Evolutionary conservation across 2,888 invertebrate species (phyloP), one percentile per base, ranked within the genome.

Genomic region (Polydrusus cervinus): DNA sequence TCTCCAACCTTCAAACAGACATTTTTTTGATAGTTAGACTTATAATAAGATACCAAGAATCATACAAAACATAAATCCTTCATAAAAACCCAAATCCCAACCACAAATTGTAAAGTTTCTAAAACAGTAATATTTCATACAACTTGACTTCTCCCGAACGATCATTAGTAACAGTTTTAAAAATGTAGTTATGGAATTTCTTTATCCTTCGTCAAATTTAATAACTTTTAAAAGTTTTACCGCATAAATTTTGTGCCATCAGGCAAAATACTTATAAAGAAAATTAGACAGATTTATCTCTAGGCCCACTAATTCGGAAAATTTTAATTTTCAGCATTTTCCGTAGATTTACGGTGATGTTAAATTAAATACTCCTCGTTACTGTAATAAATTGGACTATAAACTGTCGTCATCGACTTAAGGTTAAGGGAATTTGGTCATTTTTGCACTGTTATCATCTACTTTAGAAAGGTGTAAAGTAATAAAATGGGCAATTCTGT

Each of bases 201-300:
- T 70, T 75, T 70, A 68, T 68, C 62, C 49, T 25, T 62, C 68
- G 61, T 61, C 67, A 74, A 71, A 75, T 75, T 67, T 75, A 75
- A 75, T 75, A 75, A 75, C 45, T 75, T 75, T 71, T 51, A 34
- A 49, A 70, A 75, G 34, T 75, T 75, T 70, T 57, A 65, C 62
- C 49, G 43, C 64, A 64, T 71, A 71, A 71, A 49, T 71, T 62
- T 25, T 62, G 53, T 45, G 53, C 55, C 72, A 72, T 72, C 72
- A 57, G 72, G 72, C 60, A 30, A 53, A 67, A 72, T 72, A 57
- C 72, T 66, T 57, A 60, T 65, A 69, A 69, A 45, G 61, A 47
- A 53, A 53, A 64, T 71, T 71, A 71, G 43, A 45, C 64, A 64
- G 53, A 71, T 71, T 71, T 64, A 71, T 71, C 71, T 61, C 51